phyloP scores from a whole-genome alignment of 2,797 vertebrate genomes.

The Gallinago solitaria region DNA sequence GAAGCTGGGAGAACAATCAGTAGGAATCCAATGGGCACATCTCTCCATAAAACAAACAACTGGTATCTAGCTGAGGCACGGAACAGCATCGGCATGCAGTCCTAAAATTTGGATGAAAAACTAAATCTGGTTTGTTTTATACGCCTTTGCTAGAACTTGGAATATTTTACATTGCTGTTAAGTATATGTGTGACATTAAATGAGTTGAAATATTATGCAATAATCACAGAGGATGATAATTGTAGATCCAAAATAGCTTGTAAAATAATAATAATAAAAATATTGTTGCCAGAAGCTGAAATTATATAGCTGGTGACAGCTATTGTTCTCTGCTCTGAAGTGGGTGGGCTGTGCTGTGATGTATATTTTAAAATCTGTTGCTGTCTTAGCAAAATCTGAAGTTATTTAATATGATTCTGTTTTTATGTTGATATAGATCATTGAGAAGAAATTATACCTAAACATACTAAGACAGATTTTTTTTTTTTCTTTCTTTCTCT shows the following conservation, averaged over 20 bases:
- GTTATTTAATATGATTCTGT: conserved; percentile 9
- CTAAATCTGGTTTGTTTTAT: not conserved
- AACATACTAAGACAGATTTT: conserved; percentile 32
- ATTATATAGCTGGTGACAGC: conserved; percentile 20
- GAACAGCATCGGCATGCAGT: not conserved
- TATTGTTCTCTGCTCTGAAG: conserved; percentile 35
- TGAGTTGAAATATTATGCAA: conserved; percentile 14
- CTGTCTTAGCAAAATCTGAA: conserved; percentile 28
- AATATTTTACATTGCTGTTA: not conserved
- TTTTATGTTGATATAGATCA: conserved; percentile 26
- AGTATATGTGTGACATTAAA: not conserved
- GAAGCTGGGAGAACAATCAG: not conserved
- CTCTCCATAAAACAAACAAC: rapidly evolving
- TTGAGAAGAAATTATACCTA: not conserved
- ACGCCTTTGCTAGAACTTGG: not conserved
- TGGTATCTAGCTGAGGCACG: not conserved
- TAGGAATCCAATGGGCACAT: not conserved
- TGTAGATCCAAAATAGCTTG: conserved; percentile 35
- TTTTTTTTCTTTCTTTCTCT: conserved; percentile 63
- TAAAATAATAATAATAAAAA: conserved; percentile 54
- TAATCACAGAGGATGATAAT: conserved; percentile 18
- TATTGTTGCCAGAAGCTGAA: conserved; percentile 48
- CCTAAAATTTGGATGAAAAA: not conserved
- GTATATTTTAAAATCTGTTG: conserved; percentile 24
- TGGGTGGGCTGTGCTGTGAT: conserved; percentile 17